Evolutionary conservation across 2,888 invertebrate genomes (phyloP).

Genomic region (Alloscopus bannaensis): DNA sequence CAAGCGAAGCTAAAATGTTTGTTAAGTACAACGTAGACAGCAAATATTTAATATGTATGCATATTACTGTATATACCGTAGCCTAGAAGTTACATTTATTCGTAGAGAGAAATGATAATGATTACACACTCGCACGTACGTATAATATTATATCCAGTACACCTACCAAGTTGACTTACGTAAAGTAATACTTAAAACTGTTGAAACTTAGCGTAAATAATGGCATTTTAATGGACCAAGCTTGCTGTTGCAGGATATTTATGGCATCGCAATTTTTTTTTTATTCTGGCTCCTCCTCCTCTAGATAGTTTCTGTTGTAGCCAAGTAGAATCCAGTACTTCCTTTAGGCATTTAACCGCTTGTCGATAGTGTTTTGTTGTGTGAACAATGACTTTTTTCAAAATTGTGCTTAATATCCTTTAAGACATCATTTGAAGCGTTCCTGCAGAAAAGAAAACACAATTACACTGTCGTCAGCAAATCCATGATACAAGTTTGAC

Average conservation of each 20-base stretch:
- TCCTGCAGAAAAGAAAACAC: constrained; percentile 25
- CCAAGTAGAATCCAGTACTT: constrained; percentile 60
- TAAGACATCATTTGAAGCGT: constrained; percentile 66
- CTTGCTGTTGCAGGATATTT: constrained; percentile 65
- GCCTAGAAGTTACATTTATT: constrained; percentile 28
- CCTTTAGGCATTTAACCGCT: constrained; percentile 56
- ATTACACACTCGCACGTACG: constrained; percentile 36
- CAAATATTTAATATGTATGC: constrained; percentile 41
- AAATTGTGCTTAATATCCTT: constrained; percentile 29
- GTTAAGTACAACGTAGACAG: constrained; percentile 54
- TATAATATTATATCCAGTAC: constrained; percentile 33
- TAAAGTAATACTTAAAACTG: constrained; percentile 61
- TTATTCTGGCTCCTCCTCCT: constrained; percentile 45
- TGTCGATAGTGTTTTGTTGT: too few species aligned
- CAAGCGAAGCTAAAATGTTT: constrained; percentile 61
- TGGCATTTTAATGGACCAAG: constrained; percentile 69
- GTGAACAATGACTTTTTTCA: constrained; percentile 41
- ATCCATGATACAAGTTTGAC: background rate
- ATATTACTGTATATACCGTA: constrained; percentile 40
- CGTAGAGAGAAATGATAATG: constrained; percentile 27
- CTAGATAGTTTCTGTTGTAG: constrained; percentile 39
- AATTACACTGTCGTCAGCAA: background rate
- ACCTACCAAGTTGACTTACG: constrained; percentile 41
- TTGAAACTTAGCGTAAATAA: constrained; percentile 60
- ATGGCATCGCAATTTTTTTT: constrained; percentile 54